Conservation (phyloP, 2,888 invertebrate species). For the Labia minor region DNA sequence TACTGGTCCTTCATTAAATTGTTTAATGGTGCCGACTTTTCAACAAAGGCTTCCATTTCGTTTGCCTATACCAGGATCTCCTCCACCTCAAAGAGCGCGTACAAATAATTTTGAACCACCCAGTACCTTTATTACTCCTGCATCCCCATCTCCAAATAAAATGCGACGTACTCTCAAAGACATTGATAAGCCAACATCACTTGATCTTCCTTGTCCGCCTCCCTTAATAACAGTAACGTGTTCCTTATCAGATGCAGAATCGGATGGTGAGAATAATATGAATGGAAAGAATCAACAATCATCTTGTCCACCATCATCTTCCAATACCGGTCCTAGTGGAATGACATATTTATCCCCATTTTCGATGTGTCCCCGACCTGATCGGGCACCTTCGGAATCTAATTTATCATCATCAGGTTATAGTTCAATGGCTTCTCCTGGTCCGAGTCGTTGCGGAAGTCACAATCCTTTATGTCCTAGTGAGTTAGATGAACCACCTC, state of each 20-base stretch:
- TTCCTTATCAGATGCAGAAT: conserved; percentile 63
- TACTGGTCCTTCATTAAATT: neutral
- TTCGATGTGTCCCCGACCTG: conserved; percentile 57
- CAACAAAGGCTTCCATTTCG: conserved; percentile 29
- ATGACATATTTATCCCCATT: conserved; percentile 72
- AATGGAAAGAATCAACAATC: neutral
- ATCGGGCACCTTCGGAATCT: conserved; percentile 69
- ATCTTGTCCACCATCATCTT: conserved; percentile 49
- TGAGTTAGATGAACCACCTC: conserved; percentile 38
- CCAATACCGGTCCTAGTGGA: conserved; percentile 33
- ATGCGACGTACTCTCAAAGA: conserved; percentile 45
- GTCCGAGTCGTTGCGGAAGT: conserved; percentile 69
- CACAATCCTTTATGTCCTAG: conserved; percentile 67
- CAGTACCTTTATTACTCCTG: conserved; percentile 21
- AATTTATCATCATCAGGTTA: conserved; percentile 76
- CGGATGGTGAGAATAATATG: conserved; percentile 46
- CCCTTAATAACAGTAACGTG: conserved; percentile 40
- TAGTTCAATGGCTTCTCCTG: conserved; percentile 75
- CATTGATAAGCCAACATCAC: conserved; percentile 50
- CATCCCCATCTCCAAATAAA: conserved; percentile 32
- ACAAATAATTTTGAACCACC: conserved; percentile 35
- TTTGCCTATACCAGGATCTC: conserved; percentile 40
- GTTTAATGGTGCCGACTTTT: neutral
- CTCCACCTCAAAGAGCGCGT: conserved; percentile 43
- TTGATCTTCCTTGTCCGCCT: conserved; percentile 50